Conservation (phyloP, 2,113 vertebrate genomes). For the Tyto alba region DNA sequence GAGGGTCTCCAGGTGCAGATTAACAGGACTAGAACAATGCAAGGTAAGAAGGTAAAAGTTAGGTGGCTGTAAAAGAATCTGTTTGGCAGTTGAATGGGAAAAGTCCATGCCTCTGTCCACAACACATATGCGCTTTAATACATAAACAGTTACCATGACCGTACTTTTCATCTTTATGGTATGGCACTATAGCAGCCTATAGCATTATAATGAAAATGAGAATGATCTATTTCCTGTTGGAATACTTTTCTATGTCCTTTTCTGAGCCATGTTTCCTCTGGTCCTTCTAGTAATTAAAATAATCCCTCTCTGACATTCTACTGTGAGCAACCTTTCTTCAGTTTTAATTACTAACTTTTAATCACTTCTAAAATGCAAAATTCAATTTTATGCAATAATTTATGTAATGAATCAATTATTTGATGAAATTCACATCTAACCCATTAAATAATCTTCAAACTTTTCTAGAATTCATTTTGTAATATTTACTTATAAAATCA, state of each 20-base stretch:
- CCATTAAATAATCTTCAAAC: neutral
- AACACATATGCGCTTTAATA: rapidly evolving
- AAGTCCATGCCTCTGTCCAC: neutral
- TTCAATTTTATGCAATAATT: neutral
- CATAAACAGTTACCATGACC: neutral
- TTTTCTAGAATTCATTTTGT: neutral
- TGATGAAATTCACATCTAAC: neutral
- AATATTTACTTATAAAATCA: neutral
- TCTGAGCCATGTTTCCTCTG: neutral
- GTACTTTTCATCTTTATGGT: neutral
- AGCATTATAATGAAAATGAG: neutral
- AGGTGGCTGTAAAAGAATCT: neutral
- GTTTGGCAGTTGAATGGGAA: neutral
- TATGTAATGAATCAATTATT: neutral
- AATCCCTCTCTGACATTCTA: neutral
- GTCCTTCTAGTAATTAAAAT: neutral
- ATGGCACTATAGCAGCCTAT: neutral
- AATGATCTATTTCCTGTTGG: neutral
- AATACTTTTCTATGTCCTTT: neutral
- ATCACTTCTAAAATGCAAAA: neutral
- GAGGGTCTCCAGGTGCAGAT: neutral
- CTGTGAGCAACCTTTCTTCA: neutral
- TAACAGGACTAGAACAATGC: neutral
- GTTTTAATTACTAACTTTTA: neutral
- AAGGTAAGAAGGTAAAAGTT: neutral